Conservation (phyloP, 2,888 invertebrate species). For the Rhingia rostrata region DNA sequence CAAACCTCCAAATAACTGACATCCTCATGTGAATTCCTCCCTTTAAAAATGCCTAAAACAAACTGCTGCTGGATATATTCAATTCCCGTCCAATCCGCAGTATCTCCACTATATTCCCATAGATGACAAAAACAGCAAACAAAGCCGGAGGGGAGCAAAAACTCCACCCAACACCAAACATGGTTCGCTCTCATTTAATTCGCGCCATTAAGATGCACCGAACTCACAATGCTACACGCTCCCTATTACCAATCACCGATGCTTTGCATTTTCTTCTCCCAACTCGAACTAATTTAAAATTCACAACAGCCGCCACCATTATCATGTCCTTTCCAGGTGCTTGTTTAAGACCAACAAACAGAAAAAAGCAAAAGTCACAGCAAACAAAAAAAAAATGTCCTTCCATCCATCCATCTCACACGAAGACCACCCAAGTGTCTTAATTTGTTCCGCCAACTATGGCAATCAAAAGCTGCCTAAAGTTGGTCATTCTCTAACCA, state of each 20-base stretch:
- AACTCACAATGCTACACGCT: conserved; percentile 14
- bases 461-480: conserved; percentile 66
- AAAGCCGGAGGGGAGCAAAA: not conserved
- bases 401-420: conserved; percentile 56
- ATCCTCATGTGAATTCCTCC: conserved; percentile 8
- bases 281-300: conserved; percentile 49
- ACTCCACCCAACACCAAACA: conserved; percentile 44
- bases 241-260: conserved; percentile 29
- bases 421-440: conserved; percentile 73
- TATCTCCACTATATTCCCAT: not conserved
- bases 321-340: conserved; percentile 59
- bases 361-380: conserved; percentile 31
- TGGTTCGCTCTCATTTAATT: conserved; percentile 50
- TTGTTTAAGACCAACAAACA: conserved; percentile 30
- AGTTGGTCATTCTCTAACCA: conserved; percentile 55
- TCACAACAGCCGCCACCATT: conserved; percentile 40
- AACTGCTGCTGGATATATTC: conserved; percentile 2
- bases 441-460: conserved; percentile 73
- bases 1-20: not conserved
- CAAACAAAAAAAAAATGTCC: conserved; percentile 53
- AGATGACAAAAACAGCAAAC: not conserved
- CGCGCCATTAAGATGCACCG: conserved; percentile 38
- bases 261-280: conserved; percentile 54
- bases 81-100: conserved; percentile 1
- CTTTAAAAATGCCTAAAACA: conserved; percentile 10